Evolutionary conservation across 2,113 vertebrate genomes (phyloP).

Genomic region (Apodemus speciosus): DNA sequence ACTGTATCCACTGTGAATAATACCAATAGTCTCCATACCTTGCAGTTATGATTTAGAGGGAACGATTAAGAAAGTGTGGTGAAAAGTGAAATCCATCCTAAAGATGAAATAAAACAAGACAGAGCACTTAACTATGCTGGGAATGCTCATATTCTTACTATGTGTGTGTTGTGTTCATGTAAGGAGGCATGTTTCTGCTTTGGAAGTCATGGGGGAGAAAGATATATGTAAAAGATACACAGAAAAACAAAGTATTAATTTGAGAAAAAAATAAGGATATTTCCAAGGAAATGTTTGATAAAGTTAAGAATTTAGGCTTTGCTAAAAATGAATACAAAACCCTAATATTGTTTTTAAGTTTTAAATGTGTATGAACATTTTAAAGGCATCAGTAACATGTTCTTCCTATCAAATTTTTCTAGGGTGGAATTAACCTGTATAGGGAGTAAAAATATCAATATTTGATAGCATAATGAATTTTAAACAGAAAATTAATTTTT

Average conservation of each 20-base stretch:
- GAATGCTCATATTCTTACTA: background rate
- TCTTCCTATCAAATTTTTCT: background rate
- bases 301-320: background rate
- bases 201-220: background rate
- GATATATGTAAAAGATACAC: background rate
- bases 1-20: accelerated
- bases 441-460: background rate
- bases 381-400: background rate
- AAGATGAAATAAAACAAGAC: background rate
- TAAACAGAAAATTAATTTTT: background rate
- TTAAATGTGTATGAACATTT: background rate
- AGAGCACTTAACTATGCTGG: background rate
- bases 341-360: background rate
- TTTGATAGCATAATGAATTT: background rate
- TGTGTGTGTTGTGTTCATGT: background rate
- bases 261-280: background rate
- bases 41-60: too few species aligned
- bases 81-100: background rate
- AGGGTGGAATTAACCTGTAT: background rate
- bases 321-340: background rate
- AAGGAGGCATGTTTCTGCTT: background rate
- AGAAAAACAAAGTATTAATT: background rate
- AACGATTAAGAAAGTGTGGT: background rate
- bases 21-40: too few species aligned
- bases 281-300: background rate